A percentile compares a stretch with the other conserved stretches of the same genome.
phyloP scores from a whole-genome alignment of 2,888 invertebrate genomes.

The Ornithoptera alexandrae region DNA sequence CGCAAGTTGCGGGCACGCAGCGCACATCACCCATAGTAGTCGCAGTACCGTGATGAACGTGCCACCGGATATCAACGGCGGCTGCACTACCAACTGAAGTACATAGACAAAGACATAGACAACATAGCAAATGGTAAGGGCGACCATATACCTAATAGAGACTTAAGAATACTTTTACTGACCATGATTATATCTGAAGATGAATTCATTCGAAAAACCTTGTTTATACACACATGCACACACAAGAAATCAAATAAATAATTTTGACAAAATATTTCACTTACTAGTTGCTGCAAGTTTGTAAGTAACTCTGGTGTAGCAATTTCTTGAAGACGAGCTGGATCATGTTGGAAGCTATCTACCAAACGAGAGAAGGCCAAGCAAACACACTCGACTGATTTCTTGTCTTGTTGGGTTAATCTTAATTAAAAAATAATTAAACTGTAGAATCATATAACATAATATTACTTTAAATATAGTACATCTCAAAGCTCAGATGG shows the following conservation, averaged over 20 bases:
- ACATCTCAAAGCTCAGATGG: too few relatives aligned
- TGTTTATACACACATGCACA: too few relatives aligned
- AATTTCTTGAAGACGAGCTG: slow-evolving; percentile 94
- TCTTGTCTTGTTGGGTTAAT: slow-evolving; percentile 94
- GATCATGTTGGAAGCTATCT: slow-evolving; percentile 96
- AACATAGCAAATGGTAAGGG: background rate
- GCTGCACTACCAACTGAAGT: slow-evolving; percentile 90
- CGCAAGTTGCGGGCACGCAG: slow-evolving; percentile 96
- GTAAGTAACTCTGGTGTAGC: slow-evolving; percentile 94
- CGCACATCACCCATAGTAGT: slow-evolving; percentile 97
- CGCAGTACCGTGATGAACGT: slow-evolving; percentile 98
- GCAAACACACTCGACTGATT: slow-evolving; percentile 98
- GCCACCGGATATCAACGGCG: slow-evolving; percentile 95
- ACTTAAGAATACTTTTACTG: too few relatives aligned
- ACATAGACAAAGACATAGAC: background rate
- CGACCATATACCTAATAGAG: too few relatives aligned
- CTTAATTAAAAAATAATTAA: slow-evolving; percentile 53
- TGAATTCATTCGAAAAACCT: too few relatives aligned
- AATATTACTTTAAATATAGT: too few relatives aligned
- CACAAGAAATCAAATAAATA: too few relatives aligned
- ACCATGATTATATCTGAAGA: too few relatives aligned
- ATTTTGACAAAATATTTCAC: slow-evolving; percentile 36
- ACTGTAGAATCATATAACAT: too few relatives aligned
- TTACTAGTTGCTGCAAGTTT: slow-evolving; percentile 94
- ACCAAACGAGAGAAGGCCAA: slow-evolving; percentile 97